These are phyloP conservation scores for Oedothorax gibbosus DNA, from an alignment of 1,140 invertebrate species.

Conservation along the genomic window DNA sequence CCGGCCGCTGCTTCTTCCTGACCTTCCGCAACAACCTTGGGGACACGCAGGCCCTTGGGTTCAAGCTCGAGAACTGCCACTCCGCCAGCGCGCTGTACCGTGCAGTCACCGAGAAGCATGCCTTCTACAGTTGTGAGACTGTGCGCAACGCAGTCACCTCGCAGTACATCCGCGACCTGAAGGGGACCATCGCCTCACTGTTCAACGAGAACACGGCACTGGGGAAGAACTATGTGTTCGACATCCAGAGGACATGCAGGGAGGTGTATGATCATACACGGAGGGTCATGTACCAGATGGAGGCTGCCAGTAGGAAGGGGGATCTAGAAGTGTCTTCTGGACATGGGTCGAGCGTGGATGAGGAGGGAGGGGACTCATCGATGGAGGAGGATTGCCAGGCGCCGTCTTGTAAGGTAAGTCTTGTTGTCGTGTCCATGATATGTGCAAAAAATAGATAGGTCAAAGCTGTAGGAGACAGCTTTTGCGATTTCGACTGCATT, in stretches of 20 bases:
- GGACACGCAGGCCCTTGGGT: constrained; percentile 75
- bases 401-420: constrained; percentile 37
- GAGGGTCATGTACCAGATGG: constrained; percentile 74
- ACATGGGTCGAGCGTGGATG: neutral
- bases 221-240: constrained; percentile 89
- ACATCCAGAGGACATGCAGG: constrained; percentile 80
- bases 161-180: constrained; percentile 88
- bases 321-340: neutral
- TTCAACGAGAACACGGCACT: constrained; percentile 89
- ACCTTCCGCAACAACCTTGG: constrained; percentile 79
- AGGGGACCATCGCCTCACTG: constrained; percentile 90
- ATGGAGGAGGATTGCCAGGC: constrained; percentile 52
- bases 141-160: constrained; percentile 87
- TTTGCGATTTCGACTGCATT: too few relatives aligned
- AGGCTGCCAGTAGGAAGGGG: constrained; percentile 21
- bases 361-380: constrained; percentile 12
- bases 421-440: too few relatives aligned
- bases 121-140: constrained; percentile 91
- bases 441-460: too few relatives aligned
- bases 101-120: constrained; percentile 90
- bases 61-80: constrained; percentile 82
- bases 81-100: constrained; percentile 84
- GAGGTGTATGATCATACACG: constrained; percentile 89
- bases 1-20: constrained; percentile 80
- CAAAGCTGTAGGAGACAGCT: too few relatives aligned